Conservation (phyloP, 2,888 invertebrate species). For the Acholoe squamosa region DNA sequence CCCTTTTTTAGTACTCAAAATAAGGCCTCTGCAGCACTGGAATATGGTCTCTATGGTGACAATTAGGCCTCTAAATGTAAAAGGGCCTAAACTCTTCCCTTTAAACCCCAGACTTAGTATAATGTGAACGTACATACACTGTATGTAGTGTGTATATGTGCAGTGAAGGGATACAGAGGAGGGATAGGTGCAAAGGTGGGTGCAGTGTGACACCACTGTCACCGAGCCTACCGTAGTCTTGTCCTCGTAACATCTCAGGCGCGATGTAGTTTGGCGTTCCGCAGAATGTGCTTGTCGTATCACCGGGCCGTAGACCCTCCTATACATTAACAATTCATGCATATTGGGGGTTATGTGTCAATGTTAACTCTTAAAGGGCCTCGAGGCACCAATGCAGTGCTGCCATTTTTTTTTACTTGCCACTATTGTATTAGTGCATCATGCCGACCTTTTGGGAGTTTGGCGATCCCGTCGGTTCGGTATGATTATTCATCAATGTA, state of each 20-base stretch:
- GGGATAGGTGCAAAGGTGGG: not conserved
- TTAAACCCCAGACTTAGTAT: too few relatives aligned
- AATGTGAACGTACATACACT: too few relatives aligned
- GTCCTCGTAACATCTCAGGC: constrained; percentile 94
- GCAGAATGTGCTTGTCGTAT: constrained; percentile 95
- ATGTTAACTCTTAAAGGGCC: not conserved
- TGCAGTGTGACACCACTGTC: not conserved
- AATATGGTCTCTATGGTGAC: too few relatives aligned
- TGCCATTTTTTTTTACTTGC: too few relatives aligned
- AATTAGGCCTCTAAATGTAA: too few relatives aligned
- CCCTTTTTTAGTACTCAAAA: too few relatives aligned
- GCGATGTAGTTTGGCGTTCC: constrained; percentile 99
- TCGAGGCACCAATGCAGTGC: too few relatives aligned
- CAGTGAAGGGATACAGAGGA: not conserved
- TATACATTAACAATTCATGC: constrained; percentile 28
- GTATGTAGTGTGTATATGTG: not conserved
- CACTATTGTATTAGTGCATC: not conserved
- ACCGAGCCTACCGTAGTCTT: constrained; percentile 87
- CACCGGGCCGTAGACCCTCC: constrained; percentile 84
- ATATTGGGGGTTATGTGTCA: not conserved
- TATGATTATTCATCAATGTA: too few relatives aligned
- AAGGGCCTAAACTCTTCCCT: too few relatives aligned
- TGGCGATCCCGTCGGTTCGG: too few relatives aligned
- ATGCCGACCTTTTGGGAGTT: too few relatives aligned
- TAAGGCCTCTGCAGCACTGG: too few relatives aligned